Conservation (phyloP, 2,888 invertebrate species). For the Cephalotes varians region DNA sequence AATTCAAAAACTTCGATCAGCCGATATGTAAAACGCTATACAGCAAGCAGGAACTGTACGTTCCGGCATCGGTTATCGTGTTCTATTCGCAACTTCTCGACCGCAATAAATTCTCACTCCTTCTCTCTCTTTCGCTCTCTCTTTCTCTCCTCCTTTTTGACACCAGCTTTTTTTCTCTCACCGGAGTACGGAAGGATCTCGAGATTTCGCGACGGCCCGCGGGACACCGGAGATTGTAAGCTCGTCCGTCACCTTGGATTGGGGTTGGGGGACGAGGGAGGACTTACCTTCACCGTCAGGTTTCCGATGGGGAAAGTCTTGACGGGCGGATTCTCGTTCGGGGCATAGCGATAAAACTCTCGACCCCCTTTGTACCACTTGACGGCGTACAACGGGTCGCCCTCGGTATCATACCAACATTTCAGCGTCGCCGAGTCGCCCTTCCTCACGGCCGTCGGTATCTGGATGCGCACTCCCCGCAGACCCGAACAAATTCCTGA, state of each 20-base stretch:
- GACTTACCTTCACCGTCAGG: conserved; percentile 83
- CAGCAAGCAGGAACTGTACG: conserved; percentile 59
- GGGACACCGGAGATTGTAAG: conserved; percentile 36
- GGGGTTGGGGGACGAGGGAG: not conserved
- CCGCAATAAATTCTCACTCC: conserved; percentile 67
- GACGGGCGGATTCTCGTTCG: conserved; percentile 81
- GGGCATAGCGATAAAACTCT: conserved; percentile 84
- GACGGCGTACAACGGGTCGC: conserved; percentile 83
- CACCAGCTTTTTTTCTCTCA: conserved; percentile 51
- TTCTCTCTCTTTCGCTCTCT: not conserved
- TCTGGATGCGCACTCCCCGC: conserved; percentile 83
- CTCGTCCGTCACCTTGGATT: conserved; percentile 3
- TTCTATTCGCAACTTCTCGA: conserved; percentile 64
- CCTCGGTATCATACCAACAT: conserved; percentile 84
- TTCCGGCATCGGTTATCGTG: conserved; percentile 67
- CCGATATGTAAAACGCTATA: conserved; percentile 58
- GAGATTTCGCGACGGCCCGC: conserved; percentile 53
- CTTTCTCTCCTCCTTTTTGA: not conserved
- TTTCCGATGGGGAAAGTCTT: conserved; percentile 83
- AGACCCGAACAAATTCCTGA: conserved; percentile 83
- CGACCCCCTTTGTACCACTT: conserved; percentile 84
- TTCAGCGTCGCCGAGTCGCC: conserved; percentile 82
- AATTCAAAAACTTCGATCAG: conserved; percentile 58
- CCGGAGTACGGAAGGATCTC: conserved; percentile 22
- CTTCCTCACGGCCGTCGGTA: conserved; percentile 83